Percentiles rank a stretch among this genome's conserved stretches.
Conservation (phyloP, 2,113 vertebrate genomes). For the Lagenorhynchus albirostris region DNA sequence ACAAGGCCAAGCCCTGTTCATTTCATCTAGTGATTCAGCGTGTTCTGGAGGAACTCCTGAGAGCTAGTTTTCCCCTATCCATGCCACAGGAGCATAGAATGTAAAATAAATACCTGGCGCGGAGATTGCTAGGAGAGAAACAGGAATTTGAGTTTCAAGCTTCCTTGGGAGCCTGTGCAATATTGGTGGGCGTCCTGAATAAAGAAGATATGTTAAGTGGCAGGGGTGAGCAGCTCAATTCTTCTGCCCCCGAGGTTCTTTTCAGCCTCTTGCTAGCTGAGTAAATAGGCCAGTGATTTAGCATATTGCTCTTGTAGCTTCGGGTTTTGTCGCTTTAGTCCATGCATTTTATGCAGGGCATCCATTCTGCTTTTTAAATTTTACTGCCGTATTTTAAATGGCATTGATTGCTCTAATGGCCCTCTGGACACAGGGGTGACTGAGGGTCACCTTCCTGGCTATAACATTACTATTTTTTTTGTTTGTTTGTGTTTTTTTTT, state of each 20-base stretch:
- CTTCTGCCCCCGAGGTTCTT: background rate
- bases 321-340: background rate
- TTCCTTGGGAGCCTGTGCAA: background rate
- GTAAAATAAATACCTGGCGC: background rate
- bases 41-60: background rate
- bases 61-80: background rate
- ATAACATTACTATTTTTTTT: background rate
- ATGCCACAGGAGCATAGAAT: background rate
- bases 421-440: background rate
- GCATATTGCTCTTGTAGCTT: background rate
- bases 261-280: slow-evolving; percentile 14
- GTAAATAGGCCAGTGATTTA: slow-evolving; percentile 40
- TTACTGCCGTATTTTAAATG: background rate
- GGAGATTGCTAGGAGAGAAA: slow-evolving; percentile 22
- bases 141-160: background rate
- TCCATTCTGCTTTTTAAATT: background rate
- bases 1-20: background rate
- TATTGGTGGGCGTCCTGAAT: background rate
- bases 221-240: background rate
- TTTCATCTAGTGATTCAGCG: background rate
- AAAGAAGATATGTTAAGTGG: background rate
- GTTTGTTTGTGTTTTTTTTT: background rate
- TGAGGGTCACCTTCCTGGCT: background rate
- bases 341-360: background rate
- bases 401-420: background rate